Percentiles rank a stretch among this genome's conserved stretches.
Conservation (phyloP, 2,797 vertebrate species). For the Myotis pilosus region DNA sequence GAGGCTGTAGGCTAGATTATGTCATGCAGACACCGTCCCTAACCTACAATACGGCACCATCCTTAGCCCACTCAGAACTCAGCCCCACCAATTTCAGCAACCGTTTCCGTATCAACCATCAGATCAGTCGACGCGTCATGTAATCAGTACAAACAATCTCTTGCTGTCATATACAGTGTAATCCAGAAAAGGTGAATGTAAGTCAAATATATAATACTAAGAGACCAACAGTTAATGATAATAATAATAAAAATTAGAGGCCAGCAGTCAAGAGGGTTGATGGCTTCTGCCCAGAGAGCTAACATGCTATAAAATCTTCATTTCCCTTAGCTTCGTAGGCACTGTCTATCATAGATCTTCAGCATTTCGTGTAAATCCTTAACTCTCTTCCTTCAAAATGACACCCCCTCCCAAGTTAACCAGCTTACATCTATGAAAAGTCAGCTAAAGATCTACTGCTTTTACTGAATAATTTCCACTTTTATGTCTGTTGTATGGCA, state of each 20-base stretch:
- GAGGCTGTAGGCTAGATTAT: neutral
- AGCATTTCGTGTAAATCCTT: neutral
- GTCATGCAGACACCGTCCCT: neutral
- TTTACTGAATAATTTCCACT: neutral
- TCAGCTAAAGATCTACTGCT: neutral
- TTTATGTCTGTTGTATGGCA: neutral
- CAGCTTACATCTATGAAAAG: neutral
- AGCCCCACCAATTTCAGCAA: neutral
- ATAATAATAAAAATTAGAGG: neutral
- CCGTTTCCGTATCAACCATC: neutral
- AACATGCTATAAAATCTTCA: neutral
- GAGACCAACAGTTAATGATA: neutral
- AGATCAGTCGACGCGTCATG: rapidly evolving
- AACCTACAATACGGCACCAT: rapidly evolving
- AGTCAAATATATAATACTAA: neutral
- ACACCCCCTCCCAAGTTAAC: neutral
- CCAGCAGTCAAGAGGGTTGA: neutral
- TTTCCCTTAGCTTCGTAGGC: neutral
- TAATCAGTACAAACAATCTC: neutral
- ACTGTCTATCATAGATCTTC: neutral
- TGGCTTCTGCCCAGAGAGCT: neutral
- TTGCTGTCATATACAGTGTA: neutral
- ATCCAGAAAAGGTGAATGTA: neutral
- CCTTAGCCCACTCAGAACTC: neutral
- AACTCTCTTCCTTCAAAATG: neutral